Evolutionary conservation across 2,888 invertebrate genomes (phyloP).

Genomic region (Osmoderma eremita): DNA sequence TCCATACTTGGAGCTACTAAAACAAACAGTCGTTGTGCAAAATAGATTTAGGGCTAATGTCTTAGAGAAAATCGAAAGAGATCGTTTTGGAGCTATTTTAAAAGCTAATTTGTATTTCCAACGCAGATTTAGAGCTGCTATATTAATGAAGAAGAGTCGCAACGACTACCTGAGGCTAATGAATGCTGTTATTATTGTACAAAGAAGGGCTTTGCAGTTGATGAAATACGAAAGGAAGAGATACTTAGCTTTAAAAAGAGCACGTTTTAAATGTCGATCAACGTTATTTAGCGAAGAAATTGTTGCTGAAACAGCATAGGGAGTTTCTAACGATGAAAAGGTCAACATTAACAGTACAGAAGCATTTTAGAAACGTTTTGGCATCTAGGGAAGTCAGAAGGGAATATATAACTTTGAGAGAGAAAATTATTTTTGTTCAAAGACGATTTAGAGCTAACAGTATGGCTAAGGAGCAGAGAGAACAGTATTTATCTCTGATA

Average conservation of each 20-base stretch:
- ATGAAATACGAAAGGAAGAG: slow-evolving; percentile 50
- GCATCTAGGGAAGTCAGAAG: slow-evolving; percentile 43
- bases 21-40: slow-evolving; percentile 58
- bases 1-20: slow-evolving; percentile 55
- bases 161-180: slow-evolving; percentile 54
- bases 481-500: slow-evolving; percentile 56
- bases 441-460: slow-evolving; percentile 49
- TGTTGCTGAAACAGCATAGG: slow-evolving; percentile 30
- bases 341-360: slow-evolving; percentile 53
- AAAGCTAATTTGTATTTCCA: slow-evolving; percentile 53
- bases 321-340: slow-evolving; percentile 2
- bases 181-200: slow-evolving; percentile 57
- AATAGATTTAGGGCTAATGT: slow-evolving; percentile 57
- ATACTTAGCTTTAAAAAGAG: slow-evolving; percentile 60
- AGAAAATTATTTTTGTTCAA: slow-evolving; percentile 64
- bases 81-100: slow-evolving; percentile 60
- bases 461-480: slow-evolving; percentile 54
- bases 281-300: slow-evolving; percentile 50
- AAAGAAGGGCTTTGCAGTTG: slow-evolving; percentile 51
- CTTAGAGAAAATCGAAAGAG: slow-evolving; percentile 61
- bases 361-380: slow-evolving; percentile 50
- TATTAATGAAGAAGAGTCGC: slow-evolving; percentile 58
- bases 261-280: slow-evolving; percentile 65
- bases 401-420: slow-evolving; percentile 52
- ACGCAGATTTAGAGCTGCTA: slow-evolving; percentile 49